phyloP scores from a whole-genome alignment of 1,140 invertebrate species.

The Penaeus japonicus region DNA sequence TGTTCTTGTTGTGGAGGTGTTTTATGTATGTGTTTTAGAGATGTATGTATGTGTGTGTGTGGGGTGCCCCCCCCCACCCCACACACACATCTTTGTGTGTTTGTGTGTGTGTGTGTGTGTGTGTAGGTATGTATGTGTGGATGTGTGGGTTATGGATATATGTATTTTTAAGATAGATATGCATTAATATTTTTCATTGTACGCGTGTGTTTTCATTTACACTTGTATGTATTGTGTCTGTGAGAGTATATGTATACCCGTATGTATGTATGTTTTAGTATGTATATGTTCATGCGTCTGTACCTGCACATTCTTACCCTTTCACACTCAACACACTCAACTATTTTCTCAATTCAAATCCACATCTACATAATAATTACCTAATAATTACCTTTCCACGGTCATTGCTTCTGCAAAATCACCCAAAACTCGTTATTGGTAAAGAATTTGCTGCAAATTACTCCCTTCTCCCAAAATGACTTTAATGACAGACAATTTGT shows the following conservation, averaged over 20 bases:
- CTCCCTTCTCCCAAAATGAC: too few relatives aligned
- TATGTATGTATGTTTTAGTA: background rate
- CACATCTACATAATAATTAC: background rate
- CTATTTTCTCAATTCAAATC: background rate
- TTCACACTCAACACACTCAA: background rate
- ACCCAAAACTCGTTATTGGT: too few relatives aligned
- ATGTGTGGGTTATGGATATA: background rate
- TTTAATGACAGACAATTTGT: too few relatives aligned
- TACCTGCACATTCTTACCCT: too few relatives aligned
- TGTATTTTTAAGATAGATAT: background rate
- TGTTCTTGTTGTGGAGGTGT: background rate
- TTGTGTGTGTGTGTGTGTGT: constrained; percentile 14
- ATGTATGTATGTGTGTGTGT: background rate
- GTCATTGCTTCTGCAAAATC: too few relatives aligned
- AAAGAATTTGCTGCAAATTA: too few relatives aligned
- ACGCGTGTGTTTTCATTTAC: background rate
- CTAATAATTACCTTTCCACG: too few relatives aligned
- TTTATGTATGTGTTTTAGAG: too few relatives aligned
- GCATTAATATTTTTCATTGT: background rate
- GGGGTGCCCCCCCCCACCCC: background rate
- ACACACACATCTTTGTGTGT: background rate
- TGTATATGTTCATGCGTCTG: background rate
- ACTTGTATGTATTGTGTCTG: background rate
- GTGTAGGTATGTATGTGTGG: background rate
- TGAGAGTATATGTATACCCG: background rate